phyloP scores from a whole-genome alignment of 2,888 invertebrate species.

The Tenthredo livida region DNA sequence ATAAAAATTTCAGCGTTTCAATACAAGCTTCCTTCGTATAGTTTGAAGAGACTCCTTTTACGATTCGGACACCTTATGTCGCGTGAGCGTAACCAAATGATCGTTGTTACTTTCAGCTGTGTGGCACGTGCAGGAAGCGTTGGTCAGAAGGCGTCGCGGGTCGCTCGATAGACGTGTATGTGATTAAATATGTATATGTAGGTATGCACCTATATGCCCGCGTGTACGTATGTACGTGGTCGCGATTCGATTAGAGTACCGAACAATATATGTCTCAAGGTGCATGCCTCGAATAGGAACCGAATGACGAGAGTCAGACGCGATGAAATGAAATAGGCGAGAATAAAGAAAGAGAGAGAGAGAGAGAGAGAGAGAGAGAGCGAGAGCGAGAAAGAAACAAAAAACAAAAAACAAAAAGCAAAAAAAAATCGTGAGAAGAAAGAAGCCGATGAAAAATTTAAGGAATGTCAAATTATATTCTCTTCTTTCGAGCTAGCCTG shows the following conservation, averaged over 20 bases:
- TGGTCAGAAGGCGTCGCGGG: neutral
- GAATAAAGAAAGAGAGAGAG: neutral
- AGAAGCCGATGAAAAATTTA: conserved; percentile 63
- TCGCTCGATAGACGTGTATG: no score
- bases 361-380: no score
- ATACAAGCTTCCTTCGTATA: conserved; percentile 9
- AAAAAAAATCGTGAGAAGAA: neutral
- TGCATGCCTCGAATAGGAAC: neutral
- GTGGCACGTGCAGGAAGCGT: conserved; percentile 2
- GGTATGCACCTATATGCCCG: no score
- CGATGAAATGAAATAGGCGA: neutral
- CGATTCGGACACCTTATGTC: conserved; percentile 6
- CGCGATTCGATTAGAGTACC: neutral
- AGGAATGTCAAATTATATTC: conserved; percentile 73
- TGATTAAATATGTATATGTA: no score
- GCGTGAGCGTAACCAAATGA: conserved; percentile 15
- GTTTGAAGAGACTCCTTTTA: conserved; percentile 44
- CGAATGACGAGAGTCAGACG: neutral
- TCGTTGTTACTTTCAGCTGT: conserved; percentile 34
- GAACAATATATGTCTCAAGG: neutral
- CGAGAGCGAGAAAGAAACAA: no score
- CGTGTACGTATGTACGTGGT: neutral
- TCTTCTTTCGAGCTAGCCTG: conserved; percentile 62
- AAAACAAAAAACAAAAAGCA: no score
- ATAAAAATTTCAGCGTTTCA: conserved; percentile 24